phyloP scores from a whole-genome alignment of 1,140 invertebrate species.

The Musca domestica region DNA sequence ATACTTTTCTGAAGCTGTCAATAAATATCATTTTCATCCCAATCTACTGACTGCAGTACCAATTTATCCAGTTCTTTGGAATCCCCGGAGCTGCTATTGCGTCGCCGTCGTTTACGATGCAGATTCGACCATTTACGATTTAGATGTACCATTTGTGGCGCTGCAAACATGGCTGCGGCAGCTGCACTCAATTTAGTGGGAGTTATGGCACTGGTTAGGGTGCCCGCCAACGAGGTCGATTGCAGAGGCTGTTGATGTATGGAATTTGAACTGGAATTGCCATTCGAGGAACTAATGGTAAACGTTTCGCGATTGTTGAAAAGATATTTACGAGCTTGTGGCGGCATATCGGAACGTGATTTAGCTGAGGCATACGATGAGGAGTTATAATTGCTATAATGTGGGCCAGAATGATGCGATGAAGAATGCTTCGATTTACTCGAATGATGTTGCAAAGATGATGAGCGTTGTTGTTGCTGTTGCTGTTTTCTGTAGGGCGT shows the following conservation, averaged over 20 bases:
- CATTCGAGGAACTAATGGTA: slow-evolving; percentile 35
- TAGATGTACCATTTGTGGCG: slow-evolving; percentile 47
- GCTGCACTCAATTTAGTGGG: slow-evolving; percentile 48
- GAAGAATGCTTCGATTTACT: not conserved
- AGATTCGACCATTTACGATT: slow-evolving; percentile 50
- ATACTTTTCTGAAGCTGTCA: slow-evolving; percentile 28
- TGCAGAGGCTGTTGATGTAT: slow-evolving; percentile 14
- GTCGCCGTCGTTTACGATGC: slow-evolving; percentile 40
- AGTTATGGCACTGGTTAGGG: slow-evolving; percentile 42
- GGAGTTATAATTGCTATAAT: not conserved
- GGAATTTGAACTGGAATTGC: slow-evolving; percentile 29
- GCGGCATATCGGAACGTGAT: slow-evolving; percentile 24
- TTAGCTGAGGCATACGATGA: not conserved
- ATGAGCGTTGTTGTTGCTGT: not conserved
- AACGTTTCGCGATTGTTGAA: slow-evolving; percentile 48
- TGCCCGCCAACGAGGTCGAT: slow-evolving; percentile 5
- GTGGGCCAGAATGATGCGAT: not conserved
- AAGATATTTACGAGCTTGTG: slow-evolving; percentile 44
- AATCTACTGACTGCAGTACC: slow-evolving; percentile 51
- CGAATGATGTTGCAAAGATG: not conserved
- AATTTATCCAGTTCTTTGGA: slow-evolving; percentile 52
- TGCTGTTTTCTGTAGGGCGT: slow-evolving; percentile 32
- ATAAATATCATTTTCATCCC: slow-evolving; percentile 54
- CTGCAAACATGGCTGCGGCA: slow-evolving; percentile 44
- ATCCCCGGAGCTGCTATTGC: slow-evolving; percentile 52